Base-by-base conservation (phyloP, 2,797 vertebrate genomes). In the Acomys russatus region DNA sequence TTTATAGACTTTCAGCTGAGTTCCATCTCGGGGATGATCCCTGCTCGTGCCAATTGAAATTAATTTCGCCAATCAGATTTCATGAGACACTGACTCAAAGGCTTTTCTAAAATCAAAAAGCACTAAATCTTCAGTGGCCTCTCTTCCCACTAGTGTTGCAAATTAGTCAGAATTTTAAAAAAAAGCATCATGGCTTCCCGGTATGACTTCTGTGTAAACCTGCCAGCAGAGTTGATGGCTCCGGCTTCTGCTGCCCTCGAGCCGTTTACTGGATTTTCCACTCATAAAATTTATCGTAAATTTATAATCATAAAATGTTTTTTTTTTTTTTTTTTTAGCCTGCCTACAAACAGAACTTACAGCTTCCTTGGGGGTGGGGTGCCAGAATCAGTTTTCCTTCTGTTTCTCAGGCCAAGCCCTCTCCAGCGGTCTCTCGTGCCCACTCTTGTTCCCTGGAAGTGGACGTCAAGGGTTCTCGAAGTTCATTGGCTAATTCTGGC, bases 51-150 rank as follows among this genome's bases (percentile, higher is more conserved):
- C 94, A 94, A 97, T 97, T 98, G 97, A 98, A 98, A 98, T 98
- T 98, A 98, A 98, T 98, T 98, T 98, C 7, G 63, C 96, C 92
- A 97, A 98, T 97, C 98, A 97, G 98, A 97, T 98, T 98, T 98
- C 98, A 98, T 83, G 96, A 98, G 97, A 96, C 94, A 97, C 97
- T 96, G 97, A 98, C 98, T 98, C 97, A 98, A 98, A 98, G 97
- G 95, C 97, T 98, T 97, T 97, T 98, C 97, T 98, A 97, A 98
- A 98, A 98, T 98, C 98, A 98, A 96, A 98, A 97, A 89, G 73
- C 96, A 92, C 98, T 98, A 97, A 96, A 38, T 98, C 98, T 97
- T 97, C 94, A 49, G 79, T 30, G 89, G 96, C 94, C 97, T 97
- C 97, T 96, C 98, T 98, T 98, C 95, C 97, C 96, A 97, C 97